Conservation (phyloP, 2,888 invertebrate genomes). For the Tenthredo mesomela region DNA sequence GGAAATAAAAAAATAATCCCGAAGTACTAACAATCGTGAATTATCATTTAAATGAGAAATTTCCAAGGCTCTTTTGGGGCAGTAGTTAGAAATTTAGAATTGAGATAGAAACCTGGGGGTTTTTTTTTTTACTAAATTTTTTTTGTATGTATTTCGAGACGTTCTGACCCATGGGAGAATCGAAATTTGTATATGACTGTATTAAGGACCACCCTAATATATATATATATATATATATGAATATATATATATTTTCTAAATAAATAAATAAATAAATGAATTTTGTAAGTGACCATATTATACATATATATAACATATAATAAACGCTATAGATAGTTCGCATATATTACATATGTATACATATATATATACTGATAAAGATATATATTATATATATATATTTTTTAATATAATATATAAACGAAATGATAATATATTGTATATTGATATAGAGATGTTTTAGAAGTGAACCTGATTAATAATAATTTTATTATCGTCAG, state of each 20-base stretch:
- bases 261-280: conserved; percentile 61
- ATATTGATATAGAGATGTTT: conserved; percentile 54
- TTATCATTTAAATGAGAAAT: too few species aligned
- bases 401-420: conserved; percentile 22
- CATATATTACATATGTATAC: conserved; percentile 17
- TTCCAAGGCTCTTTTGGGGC: too few species aligned
- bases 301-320: conserved; percentile 57
- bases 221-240: conserved; percentile 55
- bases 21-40: too few species aligned
- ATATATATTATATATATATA: neutral
- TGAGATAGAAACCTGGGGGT: too few species aligned
- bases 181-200: too few species aligned
- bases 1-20: too few species aligned
- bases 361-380: neutral
- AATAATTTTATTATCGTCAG: conserved; percentile 53
- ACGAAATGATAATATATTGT: conserved; percentile 57
- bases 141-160: too few species aligned
- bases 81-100: too few species aligned
- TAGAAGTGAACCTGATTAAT: conserved; percentile 55
- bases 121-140: too few species aligned
- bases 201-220: neutral
- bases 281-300: conserved; percentile 68
- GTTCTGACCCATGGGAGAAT: too few species aligned
- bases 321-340: conserved; percentile 57
- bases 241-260: conserved; percentile 64